Percentiles rank a stretch among this genome's conserved stretches.
phyloP scores from a whole-genome alignment of 2,888 invertebrate species.

The Eristalis tenax region DNA sequence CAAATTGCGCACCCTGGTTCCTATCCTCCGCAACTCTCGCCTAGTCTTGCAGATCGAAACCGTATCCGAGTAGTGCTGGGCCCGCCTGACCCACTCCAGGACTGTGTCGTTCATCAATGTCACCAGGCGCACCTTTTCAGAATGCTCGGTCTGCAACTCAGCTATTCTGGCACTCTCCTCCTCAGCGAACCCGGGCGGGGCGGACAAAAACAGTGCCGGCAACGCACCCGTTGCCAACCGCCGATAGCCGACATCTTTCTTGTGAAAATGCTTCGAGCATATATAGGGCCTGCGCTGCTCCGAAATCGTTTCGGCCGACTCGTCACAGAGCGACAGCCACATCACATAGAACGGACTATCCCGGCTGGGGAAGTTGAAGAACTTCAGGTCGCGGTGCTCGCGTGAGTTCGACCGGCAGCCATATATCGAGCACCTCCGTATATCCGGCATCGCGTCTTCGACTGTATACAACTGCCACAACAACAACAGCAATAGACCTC shows the following conservation, averaged over 20 bases:
- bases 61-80: not conserved
- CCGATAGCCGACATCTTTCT: slow-evolving; percentile 76
- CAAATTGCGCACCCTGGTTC: slow-evolving; percentile 3
- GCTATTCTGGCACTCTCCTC: slow-evolving; percentile 75
- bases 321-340: slow-evolving; percentile 79
- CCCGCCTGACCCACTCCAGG: slow-evolving; percentile 10
- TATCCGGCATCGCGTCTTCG: slow-evolving; percentile 76
- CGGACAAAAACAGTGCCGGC: slow-evolving; percentile 76
- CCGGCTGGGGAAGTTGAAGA: slow-evolving; percentile 78
- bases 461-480: not conserved
- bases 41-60: not conserved
- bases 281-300: slow-evolving; percentile 78
- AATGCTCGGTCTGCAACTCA: slow-evolving; percentile 72
- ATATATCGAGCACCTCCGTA: slow-evolving; percentile 79
- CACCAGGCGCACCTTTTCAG: not conserved
- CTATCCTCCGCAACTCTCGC: slow-evolving; percentile 10
- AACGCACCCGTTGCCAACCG: slow-evolving; percentile 77
- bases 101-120: slow-evolving; percentile 24
- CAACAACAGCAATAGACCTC: not conserved
- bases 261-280: slow-evolving; percentile 78
- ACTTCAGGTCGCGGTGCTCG: slow-evolving; percentile 77
- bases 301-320: slow-evolving; percentile 76
- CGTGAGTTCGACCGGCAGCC: slow-evolving; percentile 79
- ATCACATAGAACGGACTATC: slow-evolving; percentile 77
- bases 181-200: slow-evolving; percentile 32